Conservation (phyloP, 2,888 invertebrate species). For the Physocephala rufipes region DNA sequence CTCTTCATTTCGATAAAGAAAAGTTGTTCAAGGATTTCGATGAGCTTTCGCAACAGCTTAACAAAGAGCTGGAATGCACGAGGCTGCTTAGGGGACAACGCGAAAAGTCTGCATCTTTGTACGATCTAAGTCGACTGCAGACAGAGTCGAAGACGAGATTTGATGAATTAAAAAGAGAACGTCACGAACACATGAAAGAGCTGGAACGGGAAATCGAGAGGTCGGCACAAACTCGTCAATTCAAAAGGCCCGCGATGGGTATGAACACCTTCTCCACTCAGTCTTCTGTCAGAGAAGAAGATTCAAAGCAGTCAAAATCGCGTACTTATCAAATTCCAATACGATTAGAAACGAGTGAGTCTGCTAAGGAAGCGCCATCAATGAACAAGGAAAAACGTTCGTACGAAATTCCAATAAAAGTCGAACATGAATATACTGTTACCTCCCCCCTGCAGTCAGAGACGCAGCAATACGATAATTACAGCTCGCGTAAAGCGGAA, state of each 20-base stretch:
- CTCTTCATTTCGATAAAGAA: constrained; percentile 56
- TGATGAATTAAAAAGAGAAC: constrained; percentile 52
- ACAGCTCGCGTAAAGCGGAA: constrained; percentile 55
- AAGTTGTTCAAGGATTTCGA: constrained; percentile 66
- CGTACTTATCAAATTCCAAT: constrained; percentile 49
- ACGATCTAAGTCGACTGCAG: constrained; percentile 54
- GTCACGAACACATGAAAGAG: constrained; percentile 58
- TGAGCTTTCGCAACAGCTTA: constrained; percentile 61
- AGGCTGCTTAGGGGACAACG: constrained; percentile 52
- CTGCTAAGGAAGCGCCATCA: constrained; percentile 24
- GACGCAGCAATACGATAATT: constrained; percentile 28
- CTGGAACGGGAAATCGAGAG: constrained; percentile 57
- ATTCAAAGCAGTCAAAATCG: not conserved
- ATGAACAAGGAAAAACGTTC: constrained; percentile 36
- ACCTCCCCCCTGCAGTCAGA: constrained; percentile 20
- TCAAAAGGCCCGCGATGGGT: constrained; percentile 17
- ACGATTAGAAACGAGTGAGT: constrained; percentile 41
- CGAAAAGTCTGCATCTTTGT: constrained; percentile 56
- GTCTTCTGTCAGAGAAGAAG: not conserved
- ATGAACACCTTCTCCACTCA: not conserved
- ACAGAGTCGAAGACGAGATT: constrained; percentile 46
- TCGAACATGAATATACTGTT: constrained; percentile 43
- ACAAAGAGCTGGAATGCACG: constrained; percentile 58
- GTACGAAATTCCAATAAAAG: constrained; percentile 52
- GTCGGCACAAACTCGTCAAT: constrained; percentile 51